Conservation (phyloP, 2,888 invertebrate genomes). For the Branchellion lobata region DNA sequence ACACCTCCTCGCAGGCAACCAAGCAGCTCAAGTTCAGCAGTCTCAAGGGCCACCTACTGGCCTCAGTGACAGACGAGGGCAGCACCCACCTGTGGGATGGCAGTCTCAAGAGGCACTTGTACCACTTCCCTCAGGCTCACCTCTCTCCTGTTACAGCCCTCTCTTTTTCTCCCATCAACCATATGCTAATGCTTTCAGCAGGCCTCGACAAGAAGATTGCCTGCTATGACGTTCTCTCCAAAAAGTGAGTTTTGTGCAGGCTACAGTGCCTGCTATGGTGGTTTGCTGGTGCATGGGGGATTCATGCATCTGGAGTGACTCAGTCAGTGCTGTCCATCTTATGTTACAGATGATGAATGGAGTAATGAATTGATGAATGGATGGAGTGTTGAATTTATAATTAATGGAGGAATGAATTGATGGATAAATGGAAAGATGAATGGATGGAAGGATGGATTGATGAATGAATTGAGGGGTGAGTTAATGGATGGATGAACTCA, state of each 20-base stretch:
- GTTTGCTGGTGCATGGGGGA: neutral
- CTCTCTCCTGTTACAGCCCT: constrained; percentile 61
- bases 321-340: constrained; percentile 45
- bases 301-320: neutral
- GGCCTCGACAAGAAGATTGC: constrained; percentile 63
- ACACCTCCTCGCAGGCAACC: too few relatives aligned
- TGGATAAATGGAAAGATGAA: neutral
- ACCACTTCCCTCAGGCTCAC: constrained; percentile 58
- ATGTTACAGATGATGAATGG: too few relatives aligned
- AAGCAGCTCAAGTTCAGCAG: constrained; percentile 58
- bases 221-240: constrained; percentile 60
- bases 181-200: constrained; percentile 60
- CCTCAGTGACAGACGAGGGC: constrained; percentile 60
- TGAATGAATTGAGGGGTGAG: neutral
- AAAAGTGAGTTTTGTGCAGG: constrained; percentile 58
- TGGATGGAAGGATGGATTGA: neutral
- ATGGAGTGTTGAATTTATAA: too few relatives aligned
- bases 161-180: constrained; percentile 63
- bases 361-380: too few relatives aligned
- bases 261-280: neutral
- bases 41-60: constrained; percentile 58
- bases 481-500: neutral
- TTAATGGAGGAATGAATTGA: neutral
- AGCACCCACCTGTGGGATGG: constrained; percentile 61
- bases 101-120: constrained; percentile 56